Evolutionary conservation across 1,140 invertebrate species (phyloP), one percentile per base, ranked within the genome.

Genomic region (Macrobrachium rosenbergii): DNA sequence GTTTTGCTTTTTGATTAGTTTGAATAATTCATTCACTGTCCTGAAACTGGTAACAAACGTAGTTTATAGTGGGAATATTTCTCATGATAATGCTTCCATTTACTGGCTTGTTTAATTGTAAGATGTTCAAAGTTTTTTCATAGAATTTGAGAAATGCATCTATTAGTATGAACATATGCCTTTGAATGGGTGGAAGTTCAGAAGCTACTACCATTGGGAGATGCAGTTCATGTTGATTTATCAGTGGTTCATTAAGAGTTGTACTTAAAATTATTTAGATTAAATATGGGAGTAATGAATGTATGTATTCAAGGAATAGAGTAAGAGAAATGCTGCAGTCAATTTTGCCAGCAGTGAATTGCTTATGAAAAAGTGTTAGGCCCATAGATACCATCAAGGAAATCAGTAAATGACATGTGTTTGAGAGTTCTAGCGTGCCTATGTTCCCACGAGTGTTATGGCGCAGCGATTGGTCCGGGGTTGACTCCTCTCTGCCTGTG

Each of bases 351-450:
- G 52, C 52, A 52, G 8, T 52, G 52, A 52, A 52, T 52, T 52
- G 52, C 52, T 52, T 52, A 52, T 52, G 52, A 52, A 52, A n/a
- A 52, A 52, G 8, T 52, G 52, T 52, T 52, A 60, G 62, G 28
- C 37, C 17, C 60, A 45, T n/a, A n/a, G 17, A 37, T 43, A 62
- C 60, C 28, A 45, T 43, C 28, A 28, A 63, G 62, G 43, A 60
- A 21, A 43, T 63, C 69, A 45, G 85, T 87, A 87, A 87, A 81
- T 87, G 85, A 87, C 85, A 87, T 87, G 72, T 87, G 64, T 87
- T 87, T 87, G 85, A 87, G 85, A 77, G 85, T 87, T 87, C 85
- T 87, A 87, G 85, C 85, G 45, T 75, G 78, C 63, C 85, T 82
- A 59, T 77, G 63, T 81, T 75, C 85, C 78, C 72, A 10, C 81